Conservation (phyloP, 1,140 invertebrate genomes). For the Paracyclopina nana region DNA sequence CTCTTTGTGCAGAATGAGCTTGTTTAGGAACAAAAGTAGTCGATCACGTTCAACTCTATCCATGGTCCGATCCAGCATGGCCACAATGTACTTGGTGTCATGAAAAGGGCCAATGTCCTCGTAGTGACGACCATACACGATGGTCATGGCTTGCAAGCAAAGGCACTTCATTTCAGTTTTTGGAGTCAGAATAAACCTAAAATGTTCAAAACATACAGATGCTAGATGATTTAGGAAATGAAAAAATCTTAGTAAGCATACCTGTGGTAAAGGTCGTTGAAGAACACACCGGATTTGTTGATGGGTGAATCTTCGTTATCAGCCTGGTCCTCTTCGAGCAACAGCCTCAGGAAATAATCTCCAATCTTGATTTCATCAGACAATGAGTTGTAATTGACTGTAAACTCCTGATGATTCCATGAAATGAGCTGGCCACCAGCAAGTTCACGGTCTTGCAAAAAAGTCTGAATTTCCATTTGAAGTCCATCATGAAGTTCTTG, state of each 20-base stretch:
- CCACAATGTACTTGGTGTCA: constrained; percentile 88
- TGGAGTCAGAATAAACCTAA: constrained; percentile 72
- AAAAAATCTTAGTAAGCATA: background rate
- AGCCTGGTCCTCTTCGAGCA: constrained; percentile 62
- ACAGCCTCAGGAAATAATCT: constrained; percentile 85
- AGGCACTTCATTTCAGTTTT: constrained; percentile 81
- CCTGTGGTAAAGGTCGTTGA: constrained; percentile 96
- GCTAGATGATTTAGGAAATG: background rate
- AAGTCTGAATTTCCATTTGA: constrained; percentile 79
- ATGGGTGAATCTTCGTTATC: constrained; percentile 65
- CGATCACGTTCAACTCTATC: constrained; percentile 71
- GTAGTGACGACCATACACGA: constrained; percentile 85
- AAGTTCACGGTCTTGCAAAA: constrained; percentile 72
- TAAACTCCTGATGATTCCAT: constrained; percentile 97
- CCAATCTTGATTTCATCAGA: constrained; percentile 94
- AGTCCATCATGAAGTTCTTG: constrained; percentile 80
- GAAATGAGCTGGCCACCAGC: constrained; percentile 47
- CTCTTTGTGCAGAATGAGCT: constrained; percentile 50
- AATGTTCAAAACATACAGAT: background rate
- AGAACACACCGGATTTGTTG: constrained; percentile 82
- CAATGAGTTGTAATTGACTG: constrained; percentile 75
- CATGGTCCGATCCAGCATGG: constrained; percentile 29
- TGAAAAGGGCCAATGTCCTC: constrained; percentile 93
- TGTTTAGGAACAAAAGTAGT: constrained; percentile 61
- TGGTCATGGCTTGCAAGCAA: constrained; percentile 84